Evolutionary conservation across 2,113 vertebrate species (phyloP).

Genomic region (Crotalus horridus): DNA sequence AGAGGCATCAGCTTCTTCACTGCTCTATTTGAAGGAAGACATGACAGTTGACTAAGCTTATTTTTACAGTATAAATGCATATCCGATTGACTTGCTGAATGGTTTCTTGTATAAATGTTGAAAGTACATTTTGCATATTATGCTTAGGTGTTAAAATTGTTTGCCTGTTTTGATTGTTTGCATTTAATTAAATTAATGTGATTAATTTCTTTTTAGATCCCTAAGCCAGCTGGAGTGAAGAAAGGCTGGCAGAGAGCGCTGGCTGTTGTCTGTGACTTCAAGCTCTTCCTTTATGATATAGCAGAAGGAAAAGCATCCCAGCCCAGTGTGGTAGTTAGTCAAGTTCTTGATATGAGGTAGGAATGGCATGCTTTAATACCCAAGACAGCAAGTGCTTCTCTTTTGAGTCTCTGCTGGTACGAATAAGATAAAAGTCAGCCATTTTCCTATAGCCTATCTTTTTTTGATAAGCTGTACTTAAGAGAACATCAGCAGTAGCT

Average conservation of each 20-base stretch:
- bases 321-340: slow-evolving; percentile 87
- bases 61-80: background rate
- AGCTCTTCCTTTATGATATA: slow-evolving; percentile 93
- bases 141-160: background rate
- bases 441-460: background rate
- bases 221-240: slow-evolving; percentile 96
- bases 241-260: slow-evolving; percentile 94
- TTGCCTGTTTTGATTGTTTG: background rate
- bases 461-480: background rate
- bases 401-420: background rate
- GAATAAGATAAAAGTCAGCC: no score
- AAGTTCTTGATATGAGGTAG: slow-evolving; percentile 99
- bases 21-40: background rate
- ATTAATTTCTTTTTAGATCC: slow-evolving; percentile 76
- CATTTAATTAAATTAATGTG: background rate
- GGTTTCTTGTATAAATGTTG: background rate
- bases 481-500: background rate
- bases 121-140: background rate
- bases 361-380: slow-evolving; percentile 28
- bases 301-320: slow-evolving; percentile 89
- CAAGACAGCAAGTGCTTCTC: background rate
- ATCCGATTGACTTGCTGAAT: background rate
- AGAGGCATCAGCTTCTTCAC: background rate
- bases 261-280: slow-evolving; percentile 97
- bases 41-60: background rate